A percentile compares a stretch with the other conserved stretches of the same genome.
These are phyloP conservation scores for Parus major DNA, from an alignment of 2,113 vertebrate species.

Conservation along the genomic window DNA sequence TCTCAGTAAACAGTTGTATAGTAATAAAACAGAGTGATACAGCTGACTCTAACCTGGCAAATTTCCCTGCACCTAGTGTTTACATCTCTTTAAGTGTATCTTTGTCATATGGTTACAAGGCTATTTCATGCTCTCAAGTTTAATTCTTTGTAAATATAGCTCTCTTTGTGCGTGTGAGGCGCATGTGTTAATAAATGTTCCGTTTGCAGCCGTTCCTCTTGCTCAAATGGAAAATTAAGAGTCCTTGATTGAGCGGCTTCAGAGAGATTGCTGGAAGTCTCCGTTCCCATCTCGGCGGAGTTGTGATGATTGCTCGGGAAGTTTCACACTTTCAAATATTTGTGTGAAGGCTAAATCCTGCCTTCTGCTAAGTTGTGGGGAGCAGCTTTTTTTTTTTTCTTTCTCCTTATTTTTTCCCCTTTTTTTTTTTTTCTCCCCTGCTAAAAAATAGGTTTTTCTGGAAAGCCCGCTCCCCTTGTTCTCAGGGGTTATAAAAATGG, in stretches of 20 bases:
- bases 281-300: background rate
- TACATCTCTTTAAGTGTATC: slow-evolving; percentile 56
- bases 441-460: slow-evolving; percentile 45
- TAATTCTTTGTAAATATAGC: slow-evolving; percentile 71
- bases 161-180: background rate
- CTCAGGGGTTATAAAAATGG: slow-evolving; percentile 85
- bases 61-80: slow-evolving; percentile 46
- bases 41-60: slow-evolving; percentile 42
- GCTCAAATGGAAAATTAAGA: slow-evolving; percentile 63
- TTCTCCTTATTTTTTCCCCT: background rate
- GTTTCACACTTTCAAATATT: slow-evolving; percentile 54
- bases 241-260: slow-evolving; percentile 37
- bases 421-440: background rate
- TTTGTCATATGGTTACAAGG: slow-evolving; percentile 51
- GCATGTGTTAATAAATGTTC: slow-evolving; percentile 62
- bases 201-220: slow-evolving; percentile 28
- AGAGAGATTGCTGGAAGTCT: slow-evolving; percentile 39
- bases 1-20: slow-evolving; percentile 34
- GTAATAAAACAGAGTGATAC: slow-evolving; percentile 32
- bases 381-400: background rate
- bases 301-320: slow-evolving; percentile 22
- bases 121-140: slow-evolving; percentile 71
- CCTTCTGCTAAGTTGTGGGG: slow-evolving; percentile 45
- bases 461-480: slow-evolving; percentile 66
- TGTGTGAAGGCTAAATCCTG: slow-evolving; percentile 59